These are phyloP conservation scores for Clarias macrocephalus DNA, from an alignment of 2,113 vertebrate genomes.

Conservation along the genomic window DNA sequence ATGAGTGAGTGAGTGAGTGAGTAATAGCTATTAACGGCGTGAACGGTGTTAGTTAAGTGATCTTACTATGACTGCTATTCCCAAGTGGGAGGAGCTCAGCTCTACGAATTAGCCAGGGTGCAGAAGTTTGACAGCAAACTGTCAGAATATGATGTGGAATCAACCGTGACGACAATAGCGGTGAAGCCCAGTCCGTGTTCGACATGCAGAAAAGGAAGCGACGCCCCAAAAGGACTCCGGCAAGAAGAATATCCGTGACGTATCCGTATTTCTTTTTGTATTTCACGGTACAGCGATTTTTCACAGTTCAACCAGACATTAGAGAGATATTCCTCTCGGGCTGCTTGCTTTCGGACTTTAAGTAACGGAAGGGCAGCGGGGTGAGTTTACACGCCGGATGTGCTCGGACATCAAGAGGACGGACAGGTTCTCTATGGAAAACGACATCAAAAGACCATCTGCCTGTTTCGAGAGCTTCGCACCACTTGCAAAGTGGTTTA, in stretches of 20 bases:
- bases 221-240: neutral
- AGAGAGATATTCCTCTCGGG: neutral
- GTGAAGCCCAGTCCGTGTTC: neutral
- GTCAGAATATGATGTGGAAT: neutral
- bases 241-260: neutral
- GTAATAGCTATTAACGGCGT: too few species aligned
- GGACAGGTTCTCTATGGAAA: constrained; percentile 68
- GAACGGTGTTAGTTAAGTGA: neutral
- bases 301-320: neutral
- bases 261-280: neutral
- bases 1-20: too few species aligned
- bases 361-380: neutral
- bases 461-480: constrained; percentile 55
- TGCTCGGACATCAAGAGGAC: constrained; percentile 65
- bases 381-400: constrained; percentile 37
- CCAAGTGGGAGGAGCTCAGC: neutral
- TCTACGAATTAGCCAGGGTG: neutral
- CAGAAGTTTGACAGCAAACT: neutral
- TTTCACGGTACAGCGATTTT: constrained; percentile 1
- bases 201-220: neutral
- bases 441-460: constrained; percentile 74
- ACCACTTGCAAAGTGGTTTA: constrained; percentile 13
- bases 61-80: neutral
- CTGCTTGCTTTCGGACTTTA: neutral
- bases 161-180: neutral